Evolutionary conservation across 2,797 vertebrate species (phyloP), one percentile per base, ranked within the genome.

Genomic region (Poecile montanus): DNA sequence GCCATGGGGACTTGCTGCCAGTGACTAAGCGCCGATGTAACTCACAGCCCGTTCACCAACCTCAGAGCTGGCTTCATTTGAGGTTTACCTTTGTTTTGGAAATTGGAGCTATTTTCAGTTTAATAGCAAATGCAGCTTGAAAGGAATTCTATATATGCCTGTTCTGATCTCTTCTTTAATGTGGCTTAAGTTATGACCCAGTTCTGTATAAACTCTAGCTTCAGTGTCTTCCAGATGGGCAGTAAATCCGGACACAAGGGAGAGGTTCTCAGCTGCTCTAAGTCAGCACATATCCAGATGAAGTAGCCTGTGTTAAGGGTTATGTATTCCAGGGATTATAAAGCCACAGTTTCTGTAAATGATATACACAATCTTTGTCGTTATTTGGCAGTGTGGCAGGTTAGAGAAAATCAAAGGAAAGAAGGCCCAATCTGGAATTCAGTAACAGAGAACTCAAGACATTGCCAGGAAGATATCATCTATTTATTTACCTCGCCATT

Each of bases 151-250:
- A 62, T 74, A 89, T 91, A 77, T 30, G 75, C 17, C 58, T 91
- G 40, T 72, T 94, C 54, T 77, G 58, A 81, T 91, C 60, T 89
- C 40, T 91, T 91, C 92, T 96, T 96, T 95, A 95, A 88, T 97
- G 89, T 95, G 93, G 93, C 82, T 94, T 48, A 92, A 81, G 42
- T 94, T 93, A 93, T 1, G 8, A 72, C 13, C 23, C 25, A 70
- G 30, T 66, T 42, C 56, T 89, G 83, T 53, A 85, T 72, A 94
- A 93, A 48, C 26, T 88, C 32, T 68, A 42, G 29, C 56, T 84
- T 61, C 91, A 83, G 72, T 94, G 92, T 78, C 73, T 94, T 96
- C 92, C 95, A 97, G 94, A 95, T 94, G 93, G 89, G 89, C 72
- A 75, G 66, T 95, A 91, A 93, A 96, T 92, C 78, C 77, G 73